A percentile compares a stretch with the other conserved stretches of the same genome.
Evolutionary conservation across 2,888 invertebrate species (phyloP).

Genomic region (Drosophila cracens): DNA sequence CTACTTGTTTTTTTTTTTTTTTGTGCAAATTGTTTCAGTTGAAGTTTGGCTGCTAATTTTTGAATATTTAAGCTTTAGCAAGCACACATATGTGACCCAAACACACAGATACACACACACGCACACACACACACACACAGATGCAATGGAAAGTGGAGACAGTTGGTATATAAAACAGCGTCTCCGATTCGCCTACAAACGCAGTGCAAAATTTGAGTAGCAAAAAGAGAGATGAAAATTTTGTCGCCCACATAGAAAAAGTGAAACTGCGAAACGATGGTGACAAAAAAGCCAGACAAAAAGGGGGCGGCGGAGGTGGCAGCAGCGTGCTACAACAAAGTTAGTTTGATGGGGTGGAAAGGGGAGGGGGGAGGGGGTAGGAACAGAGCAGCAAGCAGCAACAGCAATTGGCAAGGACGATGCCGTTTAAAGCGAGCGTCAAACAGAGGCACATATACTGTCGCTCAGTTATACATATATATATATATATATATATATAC

Average conservation of each 20-base stretch:
- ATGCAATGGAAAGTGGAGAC: conserved; percentile 21
- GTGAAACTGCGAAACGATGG: conserved; percentile 76
- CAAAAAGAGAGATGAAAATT: conserved; percentile 38
- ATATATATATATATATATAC: not conserved
- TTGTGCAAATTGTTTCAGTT: conserved; percentile 43
- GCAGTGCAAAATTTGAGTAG: conserved; percentile 73
- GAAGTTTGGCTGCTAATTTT: conserved; percentile 31
- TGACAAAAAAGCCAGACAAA: conserved; percentile 58
- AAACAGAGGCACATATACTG: conserved; percentile 49
- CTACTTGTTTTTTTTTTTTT: not conserved
- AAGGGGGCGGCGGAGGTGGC: conserved; percentile 22
- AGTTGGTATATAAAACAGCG: conserved; percentile 37
- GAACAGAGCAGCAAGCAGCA: conserved; percentile 12
- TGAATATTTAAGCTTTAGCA: conserved; percentile 55
- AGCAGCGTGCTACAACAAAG: conserved; percentile 19
- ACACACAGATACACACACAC: conserved; percentile 19
- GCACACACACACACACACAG: conserved; percentile 5
- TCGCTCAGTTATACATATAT: not conserved
- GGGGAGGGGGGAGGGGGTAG: not conserved
- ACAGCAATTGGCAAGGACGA: conserved; percentile 63
- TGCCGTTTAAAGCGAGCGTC: conserved; percentile 38
- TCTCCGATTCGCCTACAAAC: conserved; percentile 47
- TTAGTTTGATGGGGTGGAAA: conserved; percentile 28
- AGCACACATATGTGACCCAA: conserved; percentile 3
- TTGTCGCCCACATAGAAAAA: conserved; percentile 65